Percentiles rank a stretch among this genome's conserved stretches.
phyloP scores from a whole-genome alignment of 1,140 invertebrate genomes.

The Musca domestica region DNA sequence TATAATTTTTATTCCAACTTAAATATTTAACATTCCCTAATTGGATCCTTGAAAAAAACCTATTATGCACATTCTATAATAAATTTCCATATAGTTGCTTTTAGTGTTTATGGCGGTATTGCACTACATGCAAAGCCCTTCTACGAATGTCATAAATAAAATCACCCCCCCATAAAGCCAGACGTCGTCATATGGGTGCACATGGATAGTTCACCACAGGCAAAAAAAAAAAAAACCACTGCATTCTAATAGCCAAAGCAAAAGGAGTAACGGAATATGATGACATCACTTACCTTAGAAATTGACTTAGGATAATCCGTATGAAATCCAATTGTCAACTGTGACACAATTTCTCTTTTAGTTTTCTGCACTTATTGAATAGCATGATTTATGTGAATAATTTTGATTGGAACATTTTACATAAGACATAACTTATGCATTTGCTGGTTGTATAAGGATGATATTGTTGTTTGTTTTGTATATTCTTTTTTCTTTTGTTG shows the following conservation, averaged over 20 bases:
- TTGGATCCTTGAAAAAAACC: no score
- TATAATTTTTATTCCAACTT: no score
- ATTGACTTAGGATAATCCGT: conserved; percentile 21
- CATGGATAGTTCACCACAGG: no score
- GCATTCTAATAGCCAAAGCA: background rate
- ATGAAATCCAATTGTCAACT: conserved; percentile 19
- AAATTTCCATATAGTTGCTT: no score
- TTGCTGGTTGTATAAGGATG: background rate
- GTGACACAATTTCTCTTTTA: conserved; percentile 19
- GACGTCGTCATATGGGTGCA: no score
- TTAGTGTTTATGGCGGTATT: no score
- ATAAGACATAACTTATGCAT: background rate
- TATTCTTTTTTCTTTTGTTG: background rate
- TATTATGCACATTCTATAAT: no score
- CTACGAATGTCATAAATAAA: no score
- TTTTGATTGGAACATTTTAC: conserved; percentile 13
- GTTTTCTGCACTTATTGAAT: conserved; percentile 13
- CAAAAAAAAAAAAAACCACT: no score
- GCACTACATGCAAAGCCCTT: no score
- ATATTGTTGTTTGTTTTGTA: background rate
- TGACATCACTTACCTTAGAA: conserved; percentile 14
- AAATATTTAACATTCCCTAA: no score
- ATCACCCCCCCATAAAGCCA: no score
- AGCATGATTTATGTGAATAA: conserved; percentile 13
- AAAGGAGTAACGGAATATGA: background rate